Evolutionary conservation across 2,113 vertebrate species (phyloP).

Genomic region (Erpornis zantholeuca): DNA sequence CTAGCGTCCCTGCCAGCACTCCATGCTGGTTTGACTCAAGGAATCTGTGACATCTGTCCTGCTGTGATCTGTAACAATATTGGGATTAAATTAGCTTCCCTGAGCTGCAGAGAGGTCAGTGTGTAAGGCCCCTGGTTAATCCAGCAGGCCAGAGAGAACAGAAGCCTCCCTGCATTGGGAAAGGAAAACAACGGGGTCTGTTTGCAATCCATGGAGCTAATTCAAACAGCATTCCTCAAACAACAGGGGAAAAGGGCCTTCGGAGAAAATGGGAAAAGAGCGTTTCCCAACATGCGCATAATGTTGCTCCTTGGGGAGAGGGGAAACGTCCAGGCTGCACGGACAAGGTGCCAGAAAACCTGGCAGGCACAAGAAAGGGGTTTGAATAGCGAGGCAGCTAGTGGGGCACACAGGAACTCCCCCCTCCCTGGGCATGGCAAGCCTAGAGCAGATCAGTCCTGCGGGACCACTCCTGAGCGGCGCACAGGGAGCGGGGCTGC

Average conservation of each 20-base stretch:
- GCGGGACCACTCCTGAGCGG: rapidly evolving
- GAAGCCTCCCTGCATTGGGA: slow-evolving; percentile 58
- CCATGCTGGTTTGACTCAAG: slow-evolving; percentile 33
- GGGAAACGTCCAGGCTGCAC: not conserved
- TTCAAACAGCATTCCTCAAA: slow-evolving; percentile 67
- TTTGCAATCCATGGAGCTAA: slow-evolving; percentile 62
- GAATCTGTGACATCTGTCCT: slow-evolving; percentile 47
- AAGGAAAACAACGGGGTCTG: slow-evolving; percentile 65
- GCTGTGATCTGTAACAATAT: slow-evolving; percentile 60
- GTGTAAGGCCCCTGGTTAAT: slow-evolving; percentile 54
- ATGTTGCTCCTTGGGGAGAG: not conserved
- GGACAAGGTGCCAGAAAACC: not conserved
- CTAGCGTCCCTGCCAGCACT: not conserved
- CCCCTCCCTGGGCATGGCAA: rapidly evolving
- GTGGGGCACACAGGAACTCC: rapidly evolving
- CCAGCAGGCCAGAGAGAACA: slow-evolving; percentile 56
- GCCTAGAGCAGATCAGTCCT: not conserved
- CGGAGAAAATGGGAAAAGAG: not conserved
- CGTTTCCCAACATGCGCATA: not conserved
- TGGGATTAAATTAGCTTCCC: slow-evolving; percentile 67
- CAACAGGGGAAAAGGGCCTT: slow-evolving; percentile 48
- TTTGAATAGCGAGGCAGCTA: not conserved
- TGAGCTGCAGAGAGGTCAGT: slow-evolving; percentile 58
- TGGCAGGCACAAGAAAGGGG: not conserved
- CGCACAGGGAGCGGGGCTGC: rapidly evolving